Percentiles rank a stretch among this genome's conserved stretches.
Evolutionary conservation across 2,797 vertebrate genomes (phyloP).

Genomic region (Botia kubotai): DNA sequence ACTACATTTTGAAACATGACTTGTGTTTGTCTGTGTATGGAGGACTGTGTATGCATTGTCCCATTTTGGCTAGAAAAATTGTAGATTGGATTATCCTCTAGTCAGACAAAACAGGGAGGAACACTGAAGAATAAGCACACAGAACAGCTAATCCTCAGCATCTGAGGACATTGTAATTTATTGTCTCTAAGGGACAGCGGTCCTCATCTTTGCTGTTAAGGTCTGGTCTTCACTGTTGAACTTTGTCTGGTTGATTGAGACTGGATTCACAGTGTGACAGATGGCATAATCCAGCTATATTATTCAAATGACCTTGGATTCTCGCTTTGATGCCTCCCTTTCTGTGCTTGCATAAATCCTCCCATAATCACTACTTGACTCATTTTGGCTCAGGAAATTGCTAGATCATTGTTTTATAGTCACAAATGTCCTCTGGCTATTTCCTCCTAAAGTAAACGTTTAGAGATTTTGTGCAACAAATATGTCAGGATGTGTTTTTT

Average conservation of each 20-base stretch:
- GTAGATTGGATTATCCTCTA: neutral
- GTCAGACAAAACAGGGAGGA: neutral
- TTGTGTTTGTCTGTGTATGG: neutral
- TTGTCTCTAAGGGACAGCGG: neutral
- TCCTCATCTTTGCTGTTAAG: neutral
- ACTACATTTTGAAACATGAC: neutral
- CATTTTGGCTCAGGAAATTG: conserved; percentile 6
- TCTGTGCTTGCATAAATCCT: conserved; percentile 36
- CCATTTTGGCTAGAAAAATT: neutral
- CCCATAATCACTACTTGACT: conserved; percentile 33
- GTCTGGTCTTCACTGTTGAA: neutral
- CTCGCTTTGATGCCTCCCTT: conserved; percentile 26
- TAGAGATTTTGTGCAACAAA: conserved; percentile 15
- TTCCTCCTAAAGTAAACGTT: conserved; percentile 38
- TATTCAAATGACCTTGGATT: conserved; percentile 42
- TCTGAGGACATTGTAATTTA: neutral
- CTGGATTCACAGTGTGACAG: conserved; percentile 40
- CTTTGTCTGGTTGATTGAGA: conserved; percentile 23
- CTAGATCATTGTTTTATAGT: conserved; percentile 50
- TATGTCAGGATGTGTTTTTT: conserved; percentile 37
- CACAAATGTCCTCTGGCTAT: conserved; percentile 27
- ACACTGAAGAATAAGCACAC: neutral
- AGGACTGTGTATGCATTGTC: neutral
- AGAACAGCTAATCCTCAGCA: neutral
- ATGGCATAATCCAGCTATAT: conserved; percentile 41